Conservation (phyloP, 2,888 invertebrate species). For the Phortica okadai region DNA sequence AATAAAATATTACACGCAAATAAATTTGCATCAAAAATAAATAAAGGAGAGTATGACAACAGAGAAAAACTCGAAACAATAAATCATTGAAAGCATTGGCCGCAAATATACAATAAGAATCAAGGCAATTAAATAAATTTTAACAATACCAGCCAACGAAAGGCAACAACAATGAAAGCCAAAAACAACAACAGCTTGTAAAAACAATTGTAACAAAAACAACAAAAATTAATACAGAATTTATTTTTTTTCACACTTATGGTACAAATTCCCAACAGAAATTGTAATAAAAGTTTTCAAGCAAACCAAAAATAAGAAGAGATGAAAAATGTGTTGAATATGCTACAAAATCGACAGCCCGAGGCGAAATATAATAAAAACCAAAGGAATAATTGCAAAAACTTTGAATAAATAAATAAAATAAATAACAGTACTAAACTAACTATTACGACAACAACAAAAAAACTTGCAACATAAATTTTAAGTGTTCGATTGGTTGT, state of each 20-base stretch:
- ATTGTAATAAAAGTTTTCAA: constrained; percentile 2
- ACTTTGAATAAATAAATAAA: constrained; percentile 9
- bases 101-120: constrained; percentile 41
- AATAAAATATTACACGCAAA: constrained; percentile 54
- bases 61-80: neutral
- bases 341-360: constrained; percentile 15
- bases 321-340: constrained; percentile 21
- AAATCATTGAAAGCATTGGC: constrained; percentile 25
- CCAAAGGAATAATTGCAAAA: neutral
- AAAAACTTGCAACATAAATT: constrained; percentile 40
- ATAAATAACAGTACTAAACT: constrained; percentile 14
- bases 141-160: constrained; percentile 20
- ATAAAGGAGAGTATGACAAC: constrained; percentile 41
- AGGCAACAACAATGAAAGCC: constrained; percentile 29
- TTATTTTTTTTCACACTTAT: constrained; percentile 26
- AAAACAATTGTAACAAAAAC: constrained; percentile 11
- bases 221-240: constrained; percentile 30
- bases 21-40: constrained; percentile 57
- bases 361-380: neutral
- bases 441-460: constrained; percentile 16
- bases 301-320: constrained; percentile 10
- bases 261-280: neutral
- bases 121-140: constrained; percentile 67
- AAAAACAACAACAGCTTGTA: neutral
- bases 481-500: constrained; percentile 5